A percentile compares a stretch with the other conserved stretches of the same genome.
phyloP scores from a whole-genome alignment of 2,797 vertebrate species.

The Dryobates pubescens region DNA sequence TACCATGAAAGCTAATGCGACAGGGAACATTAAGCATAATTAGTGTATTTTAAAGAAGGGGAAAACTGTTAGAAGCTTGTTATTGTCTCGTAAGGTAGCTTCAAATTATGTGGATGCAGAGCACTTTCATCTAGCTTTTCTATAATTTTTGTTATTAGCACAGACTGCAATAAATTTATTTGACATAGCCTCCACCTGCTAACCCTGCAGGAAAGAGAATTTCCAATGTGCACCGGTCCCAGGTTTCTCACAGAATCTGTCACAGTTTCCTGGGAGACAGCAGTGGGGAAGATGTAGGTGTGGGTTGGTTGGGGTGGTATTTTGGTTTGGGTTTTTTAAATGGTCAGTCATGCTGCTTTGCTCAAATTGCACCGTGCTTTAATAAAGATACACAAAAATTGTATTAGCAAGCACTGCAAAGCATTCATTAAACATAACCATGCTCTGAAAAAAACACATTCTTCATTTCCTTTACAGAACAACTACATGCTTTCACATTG shows the following conservation, averaged over 20 bases:
- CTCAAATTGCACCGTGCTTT: conserved; percentile 38
- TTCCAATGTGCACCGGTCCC: conserved; percentile 64
- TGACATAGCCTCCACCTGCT: conserved; percentile 83
- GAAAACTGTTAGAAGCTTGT: conserved; percentile 86
- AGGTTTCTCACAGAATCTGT: conserved; percentile 72
- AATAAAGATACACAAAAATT: conserved; percentile 53
- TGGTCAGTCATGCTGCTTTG: conserved; percentile 32
- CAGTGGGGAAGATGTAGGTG: background rate
- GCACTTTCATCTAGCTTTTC: conserved; percentile 82
- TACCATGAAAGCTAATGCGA: conserved; percentile 87
- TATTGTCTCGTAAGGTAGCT: conserved; percentile 87
- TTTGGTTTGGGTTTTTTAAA: background rate
- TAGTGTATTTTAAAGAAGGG: conserved; percentile 82
- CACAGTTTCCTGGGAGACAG: conserved; percentile 67
- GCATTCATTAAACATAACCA: background rate
- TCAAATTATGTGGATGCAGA: conserved; percentile 83
- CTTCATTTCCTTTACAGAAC: background rate
- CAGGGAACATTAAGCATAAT: conserved; percentile 88
- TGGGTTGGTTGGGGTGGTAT: background rate
- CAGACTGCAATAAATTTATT: conserved; percentile 84
- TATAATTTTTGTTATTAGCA: conserved; percentile 83
- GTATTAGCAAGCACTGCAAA: conserved; percentile 24
- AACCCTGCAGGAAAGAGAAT: conserved; percentile 79
- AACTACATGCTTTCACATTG: background rate
- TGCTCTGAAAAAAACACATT: background rate